phyloP scores from a whole-genome alignment of 2,888 invertebrate genomes.

The Isoperla grammatica region DNA sequence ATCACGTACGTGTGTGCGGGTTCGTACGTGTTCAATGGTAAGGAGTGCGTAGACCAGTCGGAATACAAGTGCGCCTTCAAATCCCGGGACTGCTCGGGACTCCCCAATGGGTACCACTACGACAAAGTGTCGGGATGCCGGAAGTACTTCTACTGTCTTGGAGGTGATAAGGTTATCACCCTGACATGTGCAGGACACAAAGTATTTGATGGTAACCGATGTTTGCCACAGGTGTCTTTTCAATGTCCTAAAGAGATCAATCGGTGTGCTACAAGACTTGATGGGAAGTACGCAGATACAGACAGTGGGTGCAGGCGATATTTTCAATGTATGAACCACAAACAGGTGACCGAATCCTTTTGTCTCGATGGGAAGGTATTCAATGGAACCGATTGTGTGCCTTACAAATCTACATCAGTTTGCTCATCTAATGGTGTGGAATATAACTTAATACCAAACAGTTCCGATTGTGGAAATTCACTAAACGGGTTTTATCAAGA shows the following conservation, averaged over 20 bases:
- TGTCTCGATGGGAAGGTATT: conserved; percentile 36
- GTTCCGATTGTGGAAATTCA: conserved; percentile 41
- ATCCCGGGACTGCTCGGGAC: conserved; percentile 48
- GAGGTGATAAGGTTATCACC: conserved; percentile 51
- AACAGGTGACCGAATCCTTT: conserved; percentile 31
- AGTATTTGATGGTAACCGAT: conserved; percentile 54
- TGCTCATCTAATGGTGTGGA: background rate
- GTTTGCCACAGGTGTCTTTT: conserved; percentile 45
- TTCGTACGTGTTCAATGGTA: conserved; percentile 51
- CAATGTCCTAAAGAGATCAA: conserved; percentile 44
- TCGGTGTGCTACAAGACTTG: conserved; percentile 33
- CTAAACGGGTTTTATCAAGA: conserved; percentile 52
- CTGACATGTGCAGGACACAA: conserved; percentile 52
- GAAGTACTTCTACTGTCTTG: conserved; percentile 55
- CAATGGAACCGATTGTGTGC: conserved; percentile 38
- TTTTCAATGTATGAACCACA: conserved; percentile 34
- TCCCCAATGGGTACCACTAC: conserved; percentile 53
- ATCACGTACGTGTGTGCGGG: conserved; percentile 53
- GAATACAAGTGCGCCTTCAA: conserved; percentile 42
- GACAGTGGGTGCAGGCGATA: conserved; percentile 36
- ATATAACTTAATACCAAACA: background rate
- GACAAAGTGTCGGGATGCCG: conserved; percentile 51
- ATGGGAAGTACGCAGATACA: conserved; percentile 37
- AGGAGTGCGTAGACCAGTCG: conserved; percentile 45
- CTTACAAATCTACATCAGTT: background rate